Evolutionary conservation across 2,797 vertebrate genomes (phyloP).

Genomic region (Parambassis ranga): DNA sequence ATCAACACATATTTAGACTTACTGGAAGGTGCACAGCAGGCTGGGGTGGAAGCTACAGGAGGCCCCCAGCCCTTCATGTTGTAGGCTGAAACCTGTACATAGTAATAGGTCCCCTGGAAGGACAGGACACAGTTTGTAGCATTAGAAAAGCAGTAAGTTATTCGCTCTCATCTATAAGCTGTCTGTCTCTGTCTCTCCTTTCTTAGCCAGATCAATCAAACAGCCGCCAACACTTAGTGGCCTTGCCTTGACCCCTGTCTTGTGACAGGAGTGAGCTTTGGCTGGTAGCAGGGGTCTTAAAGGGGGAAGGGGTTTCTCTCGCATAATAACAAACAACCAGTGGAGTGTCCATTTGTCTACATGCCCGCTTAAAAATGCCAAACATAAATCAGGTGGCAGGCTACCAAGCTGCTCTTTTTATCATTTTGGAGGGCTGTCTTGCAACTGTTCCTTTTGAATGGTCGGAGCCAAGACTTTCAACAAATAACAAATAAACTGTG

Average conservation of each 20-base stretch:
- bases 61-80: conserved; percentile 96
- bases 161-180: conserved; percentile 9
- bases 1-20: conserved; percentile 69
- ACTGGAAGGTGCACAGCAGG: conserved; percentile 88
- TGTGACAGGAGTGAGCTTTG: conserved; percentile 63
- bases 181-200: conserved; percentile 65
- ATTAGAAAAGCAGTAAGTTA: too few relatives aligned
- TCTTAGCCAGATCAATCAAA: conserved; percentile 82
- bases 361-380: conserved; percentile 55
- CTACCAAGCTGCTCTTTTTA: conserved; percentile 68
- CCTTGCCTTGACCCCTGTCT: conserved; percentile 72
- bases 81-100: conserved; percentile 88
- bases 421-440: conserved; percentile 39
- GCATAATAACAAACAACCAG: conserved; percentile 65
- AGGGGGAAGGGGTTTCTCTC: conserved; percentile 28
- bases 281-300: conserved; percentile 52
- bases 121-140: too few relatives aligned
- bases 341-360: conserved; percentile 65
- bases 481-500: conserved; percentile 36
- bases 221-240: conserved; percentile 65
- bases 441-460: conserved; percentile 46
- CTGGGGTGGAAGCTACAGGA: conserved; percentile 78
- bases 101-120: conserved; percentile 84
- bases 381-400: conserved; percentile 72
- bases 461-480: conserved; percentile 22